A percentile compares a stretch with the other conserved stretches of the same genome.
Conservation (phyloP, 1,140 invertebrate species). For the Atta cephalotes region DNA sequence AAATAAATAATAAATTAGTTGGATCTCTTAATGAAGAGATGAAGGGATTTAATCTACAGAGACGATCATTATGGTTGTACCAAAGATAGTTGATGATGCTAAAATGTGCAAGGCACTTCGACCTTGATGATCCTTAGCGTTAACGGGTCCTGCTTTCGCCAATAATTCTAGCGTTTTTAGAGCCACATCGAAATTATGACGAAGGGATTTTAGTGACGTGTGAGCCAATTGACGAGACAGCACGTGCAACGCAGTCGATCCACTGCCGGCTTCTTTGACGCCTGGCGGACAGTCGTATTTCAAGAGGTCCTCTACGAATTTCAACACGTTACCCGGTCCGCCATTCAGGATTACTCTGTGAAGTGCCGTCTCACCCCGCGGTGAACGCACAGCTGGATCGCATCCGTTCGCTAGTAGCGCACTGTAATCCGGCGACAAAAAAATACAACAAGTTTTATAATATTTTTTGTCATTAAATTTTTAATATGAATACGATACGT, state of each 20-base stretch:
- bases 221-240: conserved; percentile 80
- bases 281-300: conserved; percentile 81
- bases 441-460: background rate
- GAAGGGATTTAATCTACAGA: too few species aligned
- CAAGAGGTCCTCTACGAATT: conserved; percentile 81
- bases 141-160: conserved; percentile 81
- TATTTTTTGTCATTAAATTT: background rate
- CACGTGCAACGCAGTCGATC: conserved; percentile 83
- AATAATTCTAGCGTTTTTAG: conserved; percentile 80
- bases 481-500: background rate
- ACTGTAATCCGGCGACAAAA: conserved; percentile 64
- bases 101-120: conserved; percentile 83
- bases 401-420: conserved; percentile 81
- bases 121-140: conserved; percentile 82
- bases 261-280: conserved; percentile 83
- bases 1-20: background rate
- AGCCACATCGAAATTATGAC: conserved; percentile 78
- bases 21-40: too few species aligned
- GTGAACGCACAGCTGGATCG: conserved; percentile 82
- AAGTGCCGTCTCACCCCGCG: conserved; percentile 84
- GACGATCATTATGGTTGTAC: conserved; percentile 59
- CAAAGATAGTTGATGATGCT: conserved; percentile 80
- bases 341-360: conserved; percentile 82
- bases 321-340: conserved; percentile 76
- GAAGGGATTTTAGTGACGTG: conserved; percentile 73